These are phyloP conservation scores for Scaptomyza parva DNA, from an alignment of 2,888 invertebrate species.

Conservation along the genomic window DNA sequence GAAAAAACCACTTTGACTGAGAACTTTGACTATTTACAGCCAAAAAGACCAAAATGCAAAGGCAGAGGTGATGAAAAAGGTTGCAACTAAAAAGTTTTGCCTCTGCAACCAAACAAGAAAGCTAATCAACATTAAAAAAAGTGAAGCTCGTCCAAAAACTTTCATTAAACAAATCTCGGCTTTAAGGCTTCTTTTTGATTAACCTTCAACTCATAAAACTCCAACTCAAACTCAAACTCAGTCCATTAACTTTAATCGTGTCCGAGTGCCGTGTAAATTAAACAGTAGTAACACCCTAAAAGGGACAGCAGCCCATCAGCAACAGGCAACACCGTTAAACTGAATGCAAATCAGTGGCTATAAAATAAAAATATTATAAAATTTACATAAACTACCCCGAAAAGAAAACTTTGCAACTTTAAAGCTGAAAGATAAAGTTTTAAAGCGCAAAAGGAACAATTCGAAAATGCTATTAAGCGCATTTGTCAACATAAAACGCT, in stretches of 20 bases:
- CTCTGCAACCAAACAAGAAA: background rate
- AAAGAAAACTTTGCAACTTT: background rate
- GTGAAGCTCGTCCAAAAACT: background rate
- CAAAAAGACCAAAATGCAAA: background rate
- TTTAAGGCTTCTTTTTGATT: background rate
- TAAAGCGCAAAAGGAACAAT: constrained; percentile 11
- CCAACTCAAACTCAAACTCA: no score
- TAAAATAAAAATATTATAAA: constrained; percentile 8
- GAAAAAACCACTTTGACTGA: background rate
- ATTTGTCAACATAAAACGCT: constrained; percentile 35
- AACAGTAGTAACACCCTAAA: background rate
- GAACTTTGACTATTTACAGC: background rate
- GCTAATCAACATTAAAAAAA: background rate
- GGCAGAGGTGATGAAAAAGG: background rate
- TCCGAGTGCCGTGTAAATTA: background rate
- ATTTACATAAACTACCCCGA: constrained; percentile 33
- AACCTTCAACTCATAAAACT: no score
- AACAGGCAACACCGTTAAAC: no score
- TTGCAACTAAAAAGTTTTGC: no score
- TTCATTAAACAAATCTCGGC: constrained; percentile 9
- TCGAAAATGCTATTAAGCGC: constrained; percentile 23
- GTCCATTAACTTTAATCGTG: constrained; percentile 25
- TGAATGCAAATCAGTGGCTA: constrained; percentile 34
- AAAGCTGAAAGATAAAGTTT: constrained; percentile 5
- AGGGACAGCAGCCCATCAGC: constrained; percentile 6